phyloP scores from a whole-genome alignment of 2,113 vertebrate species.

The Ophthalmolycus amberensis region DNA sequence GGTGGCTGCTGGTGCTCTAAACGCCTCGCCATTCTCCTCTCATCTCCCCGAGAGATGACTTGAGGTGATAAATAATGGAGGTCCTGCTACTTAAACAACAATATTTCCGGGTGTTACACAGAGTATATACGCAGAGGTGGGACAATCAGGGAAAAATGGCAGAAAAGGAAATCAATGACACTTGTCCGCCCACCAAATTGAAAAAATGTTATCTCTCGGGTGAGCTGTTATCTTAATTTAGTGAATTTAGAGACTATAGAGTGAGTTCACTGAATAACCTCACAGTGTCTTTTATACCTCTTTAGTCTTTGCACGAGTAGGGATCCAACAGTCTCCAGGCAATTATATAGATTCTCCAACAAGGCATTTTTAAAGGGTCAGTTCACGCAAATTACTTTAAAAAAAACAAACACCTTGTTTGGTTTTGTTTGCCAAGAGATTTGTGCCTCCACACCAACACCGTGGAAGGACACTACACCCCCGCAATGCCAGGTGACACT shows the following conservation, averaged over 20 bases:
- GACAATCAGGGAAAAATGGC: conserved; percentile 5
- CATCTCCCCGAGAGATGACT: conserved; percentile 35
- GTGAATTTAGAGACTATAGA: conserved; percentile 33
- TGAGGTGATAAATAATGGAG: conserved; percentile 31
- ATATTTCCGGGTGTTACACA: conserved; percentile 22
- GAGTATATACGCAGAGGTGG: conserved; percentile 20
- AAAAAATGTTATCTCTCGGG: conserved; percentile 46
- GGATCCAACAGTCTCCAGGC: conserved; percentile 10
- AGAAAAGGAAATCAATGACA: conserved; percentile 57
- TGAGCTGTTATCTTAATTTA: conserved; percentile 47
- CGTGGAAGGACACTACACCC: background rate
- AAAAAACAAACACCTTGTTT: background rate
- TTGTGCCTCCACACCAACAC: background rate
- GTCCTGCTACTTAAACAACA: conserved; percentile 41
- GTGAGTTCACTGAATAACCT: background rate
- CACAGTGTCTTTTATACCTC: conserved; percentile 2
- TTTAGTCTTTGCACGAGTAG: conserved; percentile 19
- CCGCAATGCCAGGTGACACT: background rate
- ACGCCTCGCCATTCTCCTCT: conserved; percentile 34
- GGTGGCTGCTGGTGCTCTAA: conserved; percentile 39
- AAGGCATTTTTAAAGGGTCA: background rate
- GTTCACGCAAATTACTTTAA: background rate
- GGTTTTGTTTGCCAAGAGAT: background rate
- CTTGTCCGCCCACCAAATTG: conserved; percentile 38
- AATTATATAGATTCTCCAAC: conserved; percentile 23